A percentile compares a stretch with the other conserved stretches of the same genome.
These are phyloP conservation scores for Mobula hypostoma DNA, from an alignment of 2,113 vertebrate species.

Conservation along the genomic window DNA sequence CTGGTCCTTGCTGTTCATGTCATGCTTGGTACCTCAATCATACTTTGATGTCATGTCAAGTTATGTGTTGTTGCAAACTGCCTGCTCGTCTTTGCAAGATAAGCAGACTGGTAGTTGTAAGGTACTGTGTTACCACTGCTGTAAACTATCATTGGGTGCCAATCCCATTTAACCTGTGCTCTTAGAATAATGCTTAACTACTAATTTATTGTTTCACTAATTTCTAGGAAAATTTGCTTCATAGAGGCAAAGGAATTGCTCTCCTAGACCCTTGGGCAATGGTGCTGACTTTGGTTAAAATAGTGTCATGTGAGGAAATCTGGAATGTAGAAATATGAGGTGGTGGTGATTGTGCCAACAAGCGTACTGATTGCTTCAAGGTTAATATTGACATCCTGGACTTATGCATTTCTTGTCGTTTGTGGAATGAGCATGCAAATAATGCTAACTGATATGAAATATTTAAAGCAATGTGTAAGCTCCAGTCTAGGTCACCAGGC, in stretches of 20 bases:
- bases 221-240: neutral
- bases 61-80: neutral
- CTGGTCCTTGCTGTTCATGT: neutral
- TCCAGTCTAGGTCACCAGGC: slow-evolving; percentile 16
- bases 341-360: neutral
- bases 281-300: neutral
- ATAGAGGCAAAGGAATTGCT: neutral
- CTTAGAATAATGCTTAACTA: neutral
- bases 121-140: no score
- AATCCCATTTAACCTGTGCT: neutral
- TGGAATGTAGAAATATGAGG: neutral
- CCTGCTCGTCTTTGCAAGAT: neutral
- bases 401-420: neutral
- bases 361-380: neutral
- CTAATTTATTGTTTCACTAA: neutral
- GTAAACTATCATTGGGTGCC: neutral
- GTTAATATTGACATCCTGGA: neutral
- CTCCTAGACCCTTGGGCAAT: neutral
- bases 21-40: neutral
- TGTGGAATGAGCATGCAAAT: neutral
- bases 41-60: neutral
- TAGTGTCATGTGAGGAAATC: neutral
- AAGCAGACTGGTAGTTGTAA: no score
- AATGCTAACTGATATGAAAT: neutral
- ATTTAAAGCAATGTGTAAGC: neutral